Evolutionary conservation across 92 coral and sea anemone genomes (phyloP).

Genomic region (Montipora capitata): DNA sequence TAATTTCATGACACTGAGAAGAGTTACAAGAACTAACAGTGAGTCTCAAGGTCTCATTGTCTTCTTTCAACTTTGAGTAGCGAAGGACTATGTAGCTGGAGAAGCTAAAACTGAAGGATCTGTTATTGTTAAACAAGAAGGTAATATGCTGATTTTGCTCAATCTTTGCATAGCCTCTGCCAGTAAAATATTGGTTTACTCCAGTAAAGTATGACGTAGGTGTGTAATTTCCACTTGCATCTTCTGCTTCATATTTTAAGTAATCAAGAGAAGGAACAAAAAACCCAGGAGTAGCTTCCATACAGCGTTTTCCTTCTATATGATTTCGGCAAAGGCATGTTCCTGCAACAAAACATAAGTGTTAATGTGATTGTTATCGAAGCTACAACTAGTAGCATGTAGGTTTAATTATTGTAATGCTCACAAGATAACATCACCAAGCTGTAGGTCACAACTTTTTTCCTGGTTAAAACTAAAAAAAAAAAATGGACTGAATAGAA

Average conservation of each 20-base stretch:
- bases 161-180: conserved; percentile 89
- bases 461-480: too few species aligned
- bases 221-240: conserved; percentile 77
- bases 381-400: too few species aligned
- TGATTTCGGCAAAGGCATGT: conserved; percentile 86
- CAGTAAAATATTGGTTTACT: conserved; percentile 83
- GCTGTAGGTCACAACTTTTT: neutral
- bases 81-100: conserved; percentile 72
- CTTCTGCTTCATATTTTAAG: conserved; percentile 88
- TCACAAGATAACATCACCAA: too few species aligned
- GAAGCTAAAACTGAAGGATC: conserved; percentile 36
- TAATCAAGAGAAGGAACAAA: conserved; percentile 80
- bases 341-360: conserved; percentile 61
- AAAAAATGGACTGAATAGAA: too few species aligned
- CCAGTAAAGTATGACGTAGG: conserved; percentile 80
- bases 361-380: neutral
- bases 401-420: too few species aligned
- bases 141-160: conserved; percentile 64
- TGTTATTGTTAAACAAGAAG: conserved; percentile 61
- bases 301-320: conserved; percentile 86
- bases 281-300: conserved; percentile 70
- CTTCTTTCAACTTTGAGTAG: conserved; percentile 62
- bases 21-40: conserved; percentile 52
- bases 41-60: conserved; percentile 54
- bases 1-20: conserved; percentile 55